These are phyloP conservation scores for Hippocampus abdominalis DNA, from an alignment of 2,113 vertebrate species.

Conservation along the genomic window DNA sequence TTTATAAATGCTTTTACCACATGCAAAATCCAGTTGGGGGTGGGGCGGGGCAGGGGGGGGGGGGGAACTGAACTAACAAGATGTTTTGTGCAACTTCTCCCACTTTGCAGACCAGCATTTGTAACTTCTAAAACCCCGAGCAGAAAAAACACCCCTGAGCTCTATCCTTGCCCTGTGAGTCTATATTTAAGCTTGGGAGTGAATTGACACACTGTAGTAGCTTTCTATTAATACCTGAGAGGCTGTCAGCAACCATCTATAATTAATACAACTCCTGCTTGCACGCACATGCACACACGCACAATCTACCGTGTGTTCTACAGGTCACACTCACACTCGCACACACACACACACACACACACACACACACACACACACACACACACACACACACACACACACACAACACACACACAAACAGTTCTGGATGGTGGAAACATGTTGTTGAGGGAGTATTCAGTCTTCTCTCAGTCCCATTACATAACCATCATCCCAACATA, in stretches of 20 bases:
- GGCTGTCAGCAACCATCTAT: not conserved
- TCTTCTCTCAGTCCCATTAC: not conserved
- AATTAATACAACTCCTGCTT: not conserved
- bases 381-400: rapidly evolving
- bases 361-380: rapidly evolving
- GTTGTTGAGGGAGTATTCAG: not conserved
- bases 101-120: not conserved
- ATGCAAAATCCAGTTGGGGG: not conserved
- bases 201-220: not conserved
- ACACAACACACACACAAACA: not conserved
- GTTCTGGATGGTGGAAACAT: not conserved
- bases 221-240: constrained; percentile 2
- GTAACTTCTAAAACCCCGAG: not conserved
- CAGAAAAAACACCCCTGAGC: not conserved
- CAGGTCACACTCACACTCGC: not conserved
- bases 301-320: not conserved
- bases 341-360: too few species aligned
- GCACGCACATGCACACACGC: not conserved
- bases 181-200: not conserved
- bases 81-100: not conserved
- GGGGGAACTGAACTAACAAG: not conserved
- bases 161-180: not conserved
- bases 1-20: not conserved
- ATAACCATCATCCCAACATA: not conserved
- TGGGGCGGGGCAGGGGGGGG: too few species aligned